Evolutionary conservation across 2,888 invertebrate species (phyloP), one percentile per base, ranked within the genome.

Genomic region (Cremastinae sp.): DNA sequence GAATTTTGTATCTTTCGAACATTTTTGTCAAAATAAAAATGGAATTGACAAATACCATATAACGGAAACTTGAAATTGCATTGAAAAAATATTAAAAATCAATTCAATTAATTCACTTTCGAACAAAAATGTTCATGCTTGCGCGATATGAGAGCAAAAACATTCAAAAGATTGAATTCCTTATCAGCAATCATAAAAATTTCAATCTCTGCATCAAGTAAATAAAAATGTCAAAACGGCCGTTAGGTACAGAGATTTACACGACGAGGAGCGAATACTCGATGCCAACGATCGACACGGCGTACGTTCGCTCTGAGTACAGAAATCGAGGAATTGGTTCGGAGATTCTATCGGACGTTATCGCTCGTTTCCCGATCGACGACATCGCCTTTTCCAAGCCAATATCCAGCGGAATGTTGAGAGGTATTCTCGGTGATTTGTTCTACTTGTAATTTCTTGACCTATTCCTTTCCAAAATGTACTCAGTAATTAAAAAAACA

Each of bases 381-480:
- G 86, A 90, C 64, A 84, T 90, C 55, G 90, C 89, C 2, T 86
- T 90, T 71, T 90, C 90, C 53, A 83, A 82, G 37, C 90, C 90
- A 0, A 86, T 90, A 74, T 90, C 90, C 0, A 64, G 80, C 1
- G 81, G 88, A 8, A 90, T 90, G 90, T 76, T 84, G 39, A 84
- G 79, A 86, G 89, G 90, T 90, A 83, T 35, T n/a, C 5, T n/a
- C n/a, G n/a, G n/a, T n/a, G n/a, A n/a, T n/a, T n/a, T n/a, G n/a
- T n/a, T n/a, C n/a, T n/a, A n/a, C n/a, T n/a, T n/a, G n/a, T n/a
- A n/a, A n/a, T n/a, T n/a, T n/a, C n/a, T n/a, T n/a, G n/a, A n/a
- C n/a, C n/a, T n/a, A n/a, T n/a, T n/a, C n/a, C n/a, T n/a, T n/a
- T n/a, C n/a, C n/a, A n/a, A n/a, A n/a, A n/a, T n/a, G n/a, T n/a